phyloP scores from a whole-genome alignment of 1,140 invertebrate species.

The Drosophila tani region DNA sequence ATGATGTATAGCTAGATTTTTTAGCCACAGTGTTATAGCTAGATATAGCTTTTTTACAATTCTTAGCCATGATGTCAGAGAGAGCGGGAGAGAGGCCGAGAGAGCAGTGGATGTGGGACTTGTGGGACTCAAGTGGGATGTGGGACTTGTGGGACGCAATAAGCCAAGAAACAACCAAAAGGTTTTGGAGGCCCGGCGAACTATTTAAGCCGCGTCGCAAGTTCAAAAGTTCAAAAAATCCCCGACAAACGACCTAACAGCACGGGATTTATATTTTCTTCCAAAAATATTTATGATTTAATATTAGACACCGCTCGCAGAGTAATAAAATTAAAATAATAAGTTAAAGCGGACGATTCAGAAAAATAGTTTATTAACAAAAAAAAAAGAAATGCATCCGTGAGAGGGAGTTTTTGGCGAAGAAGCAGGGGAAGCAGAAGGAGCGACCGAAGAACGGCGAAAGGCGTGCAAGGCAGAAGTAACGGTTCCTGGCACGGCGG shows the following conservation, averaged over 20 bases:
- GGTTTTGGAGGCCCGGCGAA: too few species aligned
- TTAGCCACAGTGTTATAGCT: too few species aligned
- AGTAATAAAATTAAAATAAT: slow-evolving; percentile 2
- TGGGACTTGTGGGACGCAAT: too few species aligned
- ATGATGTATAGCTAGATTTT: too few species aligned
- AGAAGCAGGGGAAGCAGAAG: slow-evolving; percentile 34
- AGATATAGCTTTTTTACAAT: too few species aligned
- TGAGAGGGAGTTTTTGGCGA: slow-evolving; percentile 24
- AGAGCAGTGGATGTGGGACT: too few species aligned
- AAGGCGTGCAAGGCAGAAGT: slow-evolving; percentile 66
- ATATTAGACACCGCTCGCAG: background rate
- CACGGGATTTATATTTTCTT: slow-evolving; percentile 30
- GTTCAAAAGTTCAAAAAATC: slow-evolving; percentile 1
- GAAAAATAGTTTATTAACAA: slow-evolving; percentile 34
- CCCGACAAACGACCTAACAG: slow-evolving; percentile 9
- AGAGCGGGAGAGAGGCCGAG: too few species aligned
- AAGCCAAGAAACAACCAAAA: too few species aligned
- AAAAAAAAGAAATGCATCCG: slow-evolving; percentile 27
- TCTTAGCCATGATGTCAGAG: too few species aligned
- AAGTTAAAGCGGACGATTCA: slow-evolving; percentile 8
- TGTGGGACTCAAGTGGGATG: too few species aligned
- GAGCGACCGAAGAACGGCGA: slow-evolving; percentile 48
- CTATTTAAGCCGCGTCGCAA: too few species aligned
- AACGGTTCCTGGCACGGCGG: slow-evolving; percentile 59
- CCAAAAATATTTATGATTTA: slow-evolving; percentile 2